Percentiles rank a stretch among this genome's conserved stretches.
These are phyloP conservation scores for Trididemnum miniatum DNA, from an alignment of 23 tunicate genomes.

Conservation along the genomic window DNA sequence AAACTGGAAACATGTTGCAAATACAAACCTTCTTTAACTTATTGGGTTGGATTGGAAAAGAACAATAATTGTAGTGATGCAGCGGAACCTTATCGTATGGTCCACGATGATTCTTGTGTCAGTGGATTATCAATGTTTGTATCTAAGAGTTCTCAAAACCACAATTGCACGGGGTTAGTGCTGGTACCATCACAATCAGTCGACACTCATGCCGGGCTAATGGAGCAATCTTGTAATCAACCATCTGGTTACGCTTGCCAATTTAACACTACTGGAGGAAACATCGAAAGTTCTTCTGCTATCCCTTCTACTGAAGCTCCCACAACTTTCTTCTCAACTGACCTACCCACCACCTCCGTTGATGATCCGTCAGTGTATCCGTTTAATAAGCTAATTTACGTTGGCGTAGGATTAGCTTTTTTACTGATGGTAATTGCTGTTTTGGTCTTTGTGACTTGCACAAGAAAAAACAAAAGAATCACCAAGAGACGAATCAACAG, in stretches of 20 bases:
- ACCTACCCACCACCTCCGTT: no score
- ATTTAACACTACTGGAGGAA: not conserved
- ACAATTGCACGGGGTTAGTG: not conserved
- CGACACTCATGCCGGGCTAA: conserved; percentile 10
- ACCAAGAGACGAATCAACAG: not conserved
- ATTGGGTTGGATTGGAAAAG: not conserved
- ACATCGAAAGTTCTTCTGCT: not conserved
- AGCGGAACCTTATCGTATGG: not conserved
- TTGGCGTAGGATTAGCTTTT: not conserved
- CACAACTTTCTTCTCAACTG: not conserved
- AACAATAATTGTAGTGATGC: not conserved
- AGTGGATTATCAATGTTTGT: not conserved
- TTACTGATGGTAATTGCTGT: not conserved
- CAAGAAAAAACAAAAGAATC: not conserved
- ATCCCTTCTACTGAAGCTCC: not conserved
- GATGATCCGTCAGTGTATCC: not conserved
- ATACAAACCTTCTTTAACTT: not conserved
- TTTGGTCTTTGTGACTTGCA: not conserved
- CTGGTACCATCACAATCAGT: not conserved
- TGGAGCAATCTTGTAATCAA: not conserved
- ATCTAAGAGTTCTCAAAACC: not conserved
- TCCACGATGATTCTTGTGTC: not conserved
- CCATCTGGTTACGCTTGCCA: not conserved
- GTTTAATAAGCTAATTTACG: not conserved
- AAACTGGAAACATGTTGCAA: conserved; percentile 7